Evolutionary conservation across 2,888 invertebrate species (phyloP), one percentile per base, ranked within the genome.

Genomic region (Bimastos eiseni): DNA sequence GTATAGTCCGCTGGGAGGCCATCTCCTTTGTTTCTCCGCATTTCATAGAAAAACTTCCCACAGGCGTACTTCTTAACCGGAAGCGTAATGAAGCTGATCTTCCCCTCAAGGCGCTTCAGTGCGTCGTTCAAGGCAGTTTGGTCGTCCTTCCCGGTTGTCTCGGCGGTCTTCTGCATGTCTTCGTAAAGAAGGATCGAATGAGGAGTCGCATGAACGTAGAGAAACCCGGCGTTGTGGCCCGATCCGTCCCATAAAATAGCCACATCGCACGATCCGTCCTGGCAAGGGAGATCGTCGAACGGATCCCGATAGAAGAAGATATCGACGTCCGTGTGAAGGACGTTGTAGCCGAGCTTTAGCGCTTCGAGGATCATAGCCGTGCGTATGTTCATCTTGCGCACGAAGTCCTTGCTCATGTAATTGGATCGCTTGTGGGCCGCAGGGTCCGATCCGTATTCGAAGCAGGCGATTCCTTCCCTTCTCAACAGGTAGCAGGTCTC

Each of bases 41-140:
- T 11, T 84, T 92, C 91, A 83, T 84, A 92, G 86, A 91, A 92
- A 0, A 30, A 38, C 33, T 89, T 41, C 17, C 92, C 92, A 88
- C 90, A 89, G 24, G 83, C 44, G 88, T 90, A 92, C 88, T 91
- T 34, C 33, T 41, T 38, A 24, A n/a, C 11, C 17, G n/a, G n/a
- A 38, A 91, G 89, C 24, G 34, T 37, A 17, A 89, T 36, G 17
- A 83, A 37, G 30, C 30, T 70, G 83, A 91, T 89, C 24, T 34
- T 41, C 2, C 34, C 5, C 4, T 24, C 36, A 19, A 83, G 37
- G 24, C 41, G 37, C 38, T 37, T 83, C 15, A 91, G 49, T 0
- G 89, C 83, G 30, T 37, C 19, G 19, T 34, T 89, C 34, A 89
- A 44, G 37, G 89, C 88, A 21, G 88, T 83, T 89, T 91, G 91